Evolutionary conservation across 2,888 invertebrate species (phyloP).

Genomic region (Pocota personata): DNA sequence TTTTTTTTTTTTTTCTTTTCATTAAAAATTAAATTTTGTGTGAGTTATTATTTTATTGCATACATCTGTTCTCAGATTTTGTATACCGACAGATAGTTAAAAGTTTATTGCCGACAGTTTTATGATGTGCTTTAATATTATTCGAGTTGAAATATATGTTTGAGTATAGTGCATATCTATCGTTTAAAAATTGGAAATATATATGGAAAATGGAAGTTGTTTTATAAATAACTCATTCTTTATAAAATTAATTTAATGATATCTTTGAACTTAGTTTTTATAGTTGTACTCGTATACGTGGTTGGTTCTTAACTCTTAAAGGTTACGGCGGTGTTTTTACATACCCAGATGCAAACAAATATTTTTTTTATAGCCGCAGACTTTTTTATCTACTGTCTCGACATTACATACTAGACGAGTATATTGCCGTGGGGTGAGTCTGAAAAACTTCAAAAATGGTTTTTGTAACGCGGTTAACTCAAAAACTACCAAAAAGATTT

Average conservation of each 20-base stretch:
- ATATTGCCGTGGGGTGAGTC: no score
- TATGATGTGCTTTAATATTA: constrained; percentile 22
- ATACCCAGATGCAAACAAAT: no score
- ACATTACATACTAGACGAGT: no score
- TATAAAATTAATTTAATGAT: not conserved
- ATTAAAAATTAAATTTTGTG: not conserved
- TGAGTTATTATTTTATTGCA: constrained; percentile 45
- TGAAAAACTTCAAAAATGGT: no score
- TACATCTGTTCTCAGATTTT: constrained; percentile 22
- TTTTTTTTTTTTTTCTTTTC: not conserved
- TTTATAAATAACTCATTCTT: not conserved
- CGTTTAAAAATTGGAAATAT: not conserved
- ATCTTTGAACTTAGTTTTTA: no score
- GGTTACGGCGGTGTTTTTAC: no score
- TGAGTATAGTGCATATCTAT: not conserved
- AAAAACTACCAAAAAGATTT: no score
- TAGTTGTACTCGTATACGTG: no score
- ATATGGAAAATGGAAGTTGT: not conserved
- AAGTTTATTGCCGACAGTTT: constrained; percentile 41
- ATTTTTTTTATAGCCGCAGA: no score
- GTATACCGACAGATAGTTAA: constrained; percentile 10
- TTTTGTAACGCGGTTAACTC: no score
- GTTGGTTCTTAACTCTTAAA: no score
- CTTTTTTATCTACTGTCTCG: no score
- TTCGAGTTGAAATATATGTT: constrained; percentile 6